Base-by-base conservation (phyloP, 64 coral and sea anemone species). In the Pocillopora damicornis region DNA sequence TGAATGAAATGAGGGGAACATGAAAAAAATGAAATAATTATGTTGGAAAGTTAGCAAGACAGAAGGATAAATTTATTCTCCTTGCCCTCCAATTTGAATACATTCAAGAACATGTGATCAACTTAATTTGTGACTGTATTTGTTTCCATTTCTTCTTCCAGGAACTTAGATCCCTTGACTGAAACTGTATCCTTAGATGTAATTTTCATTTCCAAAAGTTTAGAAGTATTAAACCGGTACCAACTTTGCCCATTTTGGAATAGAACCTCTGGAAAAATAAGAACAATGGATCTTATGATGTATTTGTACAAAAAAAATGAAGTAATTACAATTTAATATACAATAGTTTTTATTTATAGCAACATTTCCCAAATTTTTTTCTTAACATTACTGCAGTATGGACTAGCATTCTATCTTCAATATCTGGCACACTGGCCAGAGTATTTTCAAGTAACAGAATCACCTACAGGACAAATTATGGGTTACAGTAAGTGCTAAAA, bases 151-250 rank as follows among this genome's bases (percentile, higher is more conserved):
- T 60, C 77, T 60, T 87, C 90, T 63, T 60, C 51, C 64, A 99
- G 97, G n/a, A 99, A 99, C 66, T 89, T 99, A 75, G 97, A 99
- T 80, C 97, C 97, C 37, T 62, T 99, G 26, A 99, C 97, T 42
- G 97, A 99, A 91, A 99, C 93, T 79, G 97, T 99, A 99, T 99
- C 97, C 90, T 98, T 98, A 1, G 11, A 71, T 2, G 5, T 4
- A 71, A 20, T 71, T 20, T 71, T 23, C 15, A 22, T 67, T 51
- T 51, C 42, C 42, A 4, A 51, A 7, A 51, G 42, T 51, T 51
- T 30, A 30, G 30, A 30, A 30, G 30, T 30, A 30, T 30, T 30
- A 30, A 30, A 30, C 30, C 30, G 0, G 30, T 7, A 51, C 42
- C 7, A 7, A 51, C 42, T 51, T 51, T 51, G 42, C 42, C 42